Conservation (phyloP, 2,113 vertebrate genomes). For the Nerophis lumbriciformis region DNA sequence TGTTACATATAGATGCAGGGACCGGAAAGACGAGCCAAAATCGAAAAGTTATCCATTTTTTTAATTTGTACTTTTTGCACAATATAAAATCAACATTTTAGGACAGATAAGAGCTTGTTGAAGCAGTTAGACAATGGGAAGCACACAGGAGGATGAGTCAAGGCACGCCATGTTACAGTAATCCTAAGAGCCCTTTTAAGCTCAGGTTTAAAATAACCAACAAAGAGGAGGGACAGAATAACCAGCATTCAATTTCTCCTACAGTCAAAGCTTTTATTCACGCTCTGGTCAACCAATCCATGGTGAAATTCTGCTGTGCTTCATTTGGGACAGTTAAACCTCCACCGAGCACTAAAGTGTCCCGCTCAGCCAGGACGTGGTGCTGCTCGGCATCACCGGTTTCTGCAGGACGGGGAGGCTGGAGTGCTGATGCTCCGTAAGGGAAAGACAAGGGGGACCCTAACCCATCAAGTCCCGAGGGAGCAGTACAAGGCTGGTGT, state of each 20-base stretch:
- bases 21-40: neutral
- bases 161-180: constrained; percentile 59
- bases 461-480: constrained; percentile 37
- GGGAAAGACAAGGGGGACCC: neutral
- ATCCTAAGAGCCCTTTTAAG: constrained; percentile 48
- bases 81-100: constrained; percentile 65
- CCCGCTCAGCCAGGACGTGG: constrained; percentile 1
- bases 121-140: constrained; percentile 22
- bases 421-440: constrained; percentile 45
- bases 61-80: constrained; percentile 43
- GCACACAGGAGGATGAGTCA: constrained; percentile 48
- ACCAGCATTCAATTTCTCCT: constrained; percentile 69
- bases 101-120: constrained; percentile 33
- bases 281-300: constrained; percentile 8
- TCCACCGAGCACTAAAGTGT: constrained; percentile 17
- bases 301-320: constrained; percentile 34
- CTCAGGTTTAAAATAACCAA: constrained; percentile 26
- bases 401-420: neutral
- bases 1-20: no score
- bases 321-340: constrained; percentile 48
- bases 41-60: constrained; percentile 42
- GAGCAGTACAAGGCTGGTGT: neutral
- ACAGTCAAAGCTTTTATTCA: constrained; percentile 35
- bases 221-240: constrained; percentile 56
- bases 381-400: constrained; percentile 40